phyloP scores from a whole-genome alignment of 2,797 vertebrate genomes.

The Bovichtus diacanthus region DNA sequence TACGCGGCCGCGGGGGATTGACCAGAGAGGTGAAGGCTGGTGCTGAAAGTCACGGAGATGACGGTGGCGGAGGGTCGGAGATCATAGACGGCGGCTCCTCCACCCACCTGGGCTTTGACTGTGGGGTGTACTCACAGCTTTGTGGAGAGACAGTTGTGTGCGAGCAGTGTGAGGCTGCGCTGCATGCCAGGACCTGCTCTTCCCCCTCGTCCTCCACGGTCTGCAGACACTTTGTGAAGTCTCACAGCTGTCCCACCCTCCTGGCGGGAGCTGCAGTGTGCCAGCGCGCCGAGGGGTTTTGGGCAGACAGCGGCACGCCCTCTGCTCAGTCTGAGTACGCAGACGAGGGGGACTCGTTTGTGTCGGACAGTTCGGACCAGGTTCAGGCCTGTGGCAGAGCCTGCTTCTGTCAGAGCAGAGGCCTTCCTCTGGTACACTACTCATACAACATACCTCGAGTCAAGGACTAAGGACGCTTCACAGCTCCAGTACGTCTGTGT shows the following conservation, averaged over 20 bases:
- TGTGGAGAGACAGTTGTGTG: slow-evolving; percentile 89
- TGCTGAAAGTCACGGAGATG: slow-evolving; percentile 68
- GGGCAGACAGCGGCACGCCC: slow-evolving; percentile 92
- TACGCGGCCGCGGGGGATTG: slow-evolving; percentile 75
- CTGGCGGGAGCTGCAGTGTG: slow-evolving; percentile 77
- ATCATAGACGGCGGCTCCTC: slow-evolving; percentile 82
- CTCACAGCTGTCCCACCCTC: slow-evolving; percentile 94
- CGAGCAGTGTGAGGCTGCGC: slow-evolving; percentile 91
- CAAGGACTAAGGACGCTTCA: slow-evolving; percentile 87
- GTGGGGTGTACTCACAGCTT: slow-evolving; percentile 89
- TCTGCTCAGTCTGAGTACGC: slow-evolving; percentile 95
- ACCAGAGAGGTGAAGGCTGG: slow-evolving; percentile 63
- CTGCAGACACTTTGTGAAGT: slow-evolving; percentile 97
- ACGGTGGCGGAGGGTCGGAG: slow-evolving; percentile 70
- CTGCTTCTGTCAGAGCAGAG: slow-evolving; percentile 96
- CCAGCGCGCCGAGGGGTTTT: slow-evolving; percentile 89
- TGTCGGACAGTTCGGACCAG: slow-evolving; percentile 98
- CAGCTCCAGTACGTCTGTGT: slow-evolving; percentile 15
- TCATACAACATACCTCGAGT: slow-evolving; percentile 93
- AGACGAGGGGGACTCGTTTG: slow-evolving; percentile 96
- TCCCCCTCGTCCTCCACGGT: slow-evolving; percentile 83
- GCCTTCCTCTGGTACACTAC: slow-evolving; percentile 94
- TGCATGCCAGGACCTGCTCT: slow-evolving; percentile 87
- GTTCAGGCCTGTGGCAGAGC: slow-evolving; percentile 96
- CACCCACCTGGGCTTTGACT: slow-evolving; percentile 90